Conservation (phyloP, 2,113 vertebrate genomes). For the Tupaia chinensis region DNA sequence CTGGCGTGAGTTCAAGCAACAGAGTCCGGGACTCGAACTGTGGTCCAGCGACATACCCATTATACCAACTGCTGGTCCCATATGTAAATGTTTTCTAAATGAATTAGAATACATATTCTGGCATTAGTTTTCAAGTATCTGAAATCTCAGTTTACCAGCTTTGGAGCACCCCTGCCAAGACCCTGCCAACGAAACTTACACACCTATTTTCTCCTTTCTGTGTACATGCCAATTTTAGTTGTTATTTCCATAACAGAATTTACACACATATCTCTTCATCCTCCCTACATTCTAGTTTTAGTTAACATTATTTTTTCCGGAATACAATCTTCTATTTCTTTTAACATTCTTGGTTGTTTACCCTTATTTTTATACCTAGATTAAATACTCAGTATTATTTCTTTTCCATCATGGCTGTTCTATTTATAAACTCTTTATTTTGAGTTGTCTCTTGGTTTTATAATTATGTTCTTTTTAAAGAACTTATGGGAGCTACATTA, state of each 20-base stretch:
- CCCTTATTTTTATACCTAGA: not conserved
- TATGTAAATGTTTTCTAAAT: not conserved
- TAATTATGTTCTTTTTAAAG: constrained; percentile 19
- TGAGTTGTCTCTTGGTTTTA: constrained; percentile 40
- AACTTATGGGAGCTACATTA: not conserved
- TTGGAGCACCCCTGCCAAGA: not conserved
- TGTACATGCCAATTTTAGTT: not conserved
- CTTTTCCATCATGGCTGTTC: not conserved
- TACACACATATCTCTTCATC: not conserved
- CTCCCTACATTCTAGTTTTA: not conserved
- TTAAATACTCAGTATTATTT: constrained; percentile 2
- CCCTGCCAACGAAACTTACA: constrained; percentile 22
- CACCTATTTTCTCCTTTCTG: not conserved
- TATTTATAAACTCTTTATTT: constrained; percentile 20
- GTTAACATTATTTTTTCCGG: not conserved
- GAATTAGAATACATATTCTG: constrained; percentile 41
- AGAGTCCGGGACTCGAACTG: too few relatives aligned
- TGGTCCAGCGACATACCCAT: too few relatives aligned
- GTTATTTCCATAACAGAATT: not conserved
- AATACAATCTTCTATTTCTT: not conserved
- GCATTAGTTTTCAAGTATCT: constrained; percentile 29
- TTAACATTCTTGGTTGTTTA: not conserved
- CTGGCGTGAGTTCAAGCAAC: too few relatives aligned
- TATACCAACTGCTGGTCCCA: too few relatives aligned
- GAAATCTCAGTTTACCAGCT: not conserved